phyloP scores from a whole-genome alignment of 2,888 invertebrate genomes.

The Heterodera filipjevi region DNA sequence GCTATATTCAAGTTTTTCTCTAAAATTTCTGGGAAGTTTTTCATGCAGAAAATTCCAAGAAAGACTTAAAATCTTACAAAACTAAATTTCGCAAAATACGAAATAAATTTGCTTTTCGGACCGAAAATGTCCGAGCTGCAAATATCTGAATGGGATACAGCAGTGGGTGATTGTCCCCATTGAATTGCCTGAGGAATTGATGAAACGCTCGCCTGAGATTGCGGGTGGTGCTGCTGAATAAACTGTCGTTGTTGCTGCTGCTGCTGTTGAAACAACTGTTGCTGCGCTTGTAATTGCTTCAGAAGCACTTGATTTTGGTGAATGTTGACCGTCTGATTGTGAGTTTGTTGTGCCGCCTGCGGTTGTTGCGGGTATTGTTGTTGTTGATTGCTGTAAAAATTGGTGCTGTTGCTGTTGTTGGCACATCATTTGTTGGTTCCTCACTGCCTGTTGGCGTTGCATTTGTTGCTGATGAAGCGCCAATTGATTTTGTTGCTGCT shows the following conservation, averaged over 20 bases:
- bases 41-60: no score
- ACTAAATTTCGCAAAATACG: no score
- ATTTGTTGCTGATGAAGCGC: slow-evolving; percentile 12
- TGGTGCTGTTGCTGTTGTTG: slow-evolving; percentile 21
- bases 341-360: not conserved
- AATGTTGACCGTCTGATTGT: not conserved
- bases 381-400: not conserved
- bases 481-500: slow-evolving; percentile 13
- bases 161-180: no score
- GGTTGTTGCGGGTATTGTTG: not conserved
- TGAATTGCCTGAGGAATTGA: no score
- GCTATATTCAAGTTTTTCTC: no score
- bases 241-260: slow-evolving; percentile 21
- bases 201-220: slow-evolving; percentile 7
- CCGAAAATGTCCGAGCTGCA: no score
- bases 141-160: no score
- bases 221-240: no score
- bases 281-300: slow-evolving; percentile 9
- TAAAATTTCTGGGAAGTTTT: no score
- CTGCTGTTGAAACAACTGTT: slow-evolving; percentile 10
- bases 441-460: slow-evolving; percentile 21
- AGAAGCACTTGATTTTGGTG: slow-evolving; percentile 4
- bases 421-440: not conserved
- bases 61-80: no score
- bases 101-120: no score